These are phyloP conservation scores for Enhydra lutris DNA, from an alignment of 2,113 vertebrate species.

Conservation along the genomic window DNA sequence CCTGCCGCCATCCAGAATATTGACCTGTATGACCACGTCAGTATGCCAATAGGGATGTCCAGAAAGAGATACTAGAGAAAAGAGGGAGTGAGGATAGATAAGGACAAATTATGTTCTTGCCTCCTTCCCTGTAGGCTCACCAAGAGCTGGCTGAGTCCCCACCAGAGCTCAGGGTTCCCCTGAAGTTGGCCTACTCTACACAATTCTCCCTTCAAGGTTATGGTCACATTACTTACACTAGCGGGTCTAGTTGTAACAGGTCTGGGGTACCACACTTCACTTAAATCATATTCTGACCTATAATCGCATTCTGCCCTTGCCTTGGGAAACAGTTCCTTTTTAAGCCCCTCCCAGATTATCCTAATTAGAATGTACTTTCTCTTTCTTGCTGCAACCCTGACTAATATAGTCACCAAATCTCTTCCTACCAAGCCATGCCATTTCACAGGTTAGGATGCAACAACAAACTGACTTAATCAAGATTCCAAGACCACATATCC, in stretches of 20 bases:
- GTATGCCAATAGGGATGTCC: not conserved
- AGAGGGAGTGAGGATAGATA: not conserved
- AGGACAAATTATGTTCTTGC: not conserved
- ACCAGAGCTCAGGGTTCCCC: not conserved
- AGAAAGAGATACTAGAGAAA: not conserved
- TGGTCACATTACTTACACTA: not conserved
- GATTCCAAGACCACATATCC: not conserved
- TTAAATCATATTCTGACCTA: not conserved
- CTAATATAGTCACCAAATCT: not conserved
- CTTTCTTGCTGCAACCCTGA: not conserved
- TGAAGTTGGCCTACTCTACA: not conserved
- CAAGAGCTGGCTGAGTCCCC: not conserved
- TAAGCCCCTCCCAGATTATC: not conserved
- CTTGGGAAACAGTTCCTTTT: not conserved
- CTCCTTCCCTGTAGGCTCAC: not conserved
- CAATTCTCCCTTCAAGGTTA: not conserved
- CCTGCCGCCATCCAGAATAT: not conserved
- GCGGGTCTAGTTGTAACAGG: not conserved
- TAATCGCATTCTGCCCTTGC: not conserved
- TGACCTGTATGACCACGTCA: not conserved
- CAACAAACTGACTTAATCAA: not conserved
- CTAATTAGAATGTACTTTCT: not conserved
- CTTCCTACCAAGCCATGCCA: not conserved
- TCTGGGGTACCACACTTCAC: not conserved
- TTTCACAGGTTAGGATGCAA: not conserved